Evolutionary conservation across 37 sponge, comb jelly and placozoan species (phyloP).

Genomic region (Halichondria panicea): DNA sequence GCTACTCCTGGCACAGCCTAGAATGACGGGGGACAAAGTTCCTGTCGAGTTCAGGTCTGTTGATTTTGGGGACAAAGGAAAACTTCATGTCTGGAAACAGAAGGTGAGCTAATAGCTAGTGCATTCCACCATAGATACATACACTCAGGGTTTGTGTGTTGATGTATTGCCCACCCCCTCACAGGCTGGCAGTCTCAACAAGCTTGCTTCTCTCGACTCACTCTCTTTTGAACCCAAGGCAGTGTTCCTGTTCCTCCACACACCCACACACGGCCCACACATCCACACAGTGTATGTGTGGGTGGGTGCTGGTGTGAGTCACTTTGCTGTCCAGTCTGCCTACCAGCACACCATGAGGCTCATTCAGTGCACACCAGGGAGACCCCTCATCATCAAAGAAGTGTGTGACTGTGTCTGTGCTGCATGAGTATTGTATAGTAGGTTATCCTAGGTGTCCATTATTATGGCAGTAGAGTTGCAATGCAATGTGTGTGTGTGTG

Average conservation of each 20-base stretch:
- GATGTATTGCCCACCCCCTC: no score
- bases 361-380: constrained; percentile 40
- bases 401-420: no score
- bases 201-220: not conserved
- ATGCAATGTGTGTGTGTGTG: no score
- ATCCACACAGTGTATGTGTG: constrained; percentile 47
- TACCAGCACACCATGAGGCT: constrained; percentile 31
- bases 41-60: constrained; percentile 21
- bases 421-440: no score
- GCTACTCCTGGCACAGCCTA: constrained; percentile 17
- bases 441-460: no score
- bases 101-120: constrained; percentile 2
- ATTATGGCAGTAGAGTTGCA: no score
- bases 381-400: constrained; percentile 44
- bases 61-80: not conserved
- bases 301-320: constrained; percentile 33
- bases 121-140: not conserved
- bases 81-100: constrained; percentile 27
- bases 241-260: constrained; percentile 18
- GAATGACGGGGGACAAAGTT: not conserved
- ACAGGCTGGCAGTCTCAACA: not conserved
- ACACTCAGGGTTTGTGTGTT: not conserved
- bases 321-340: constrained; percentile 1
- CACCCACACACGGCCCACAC: constrained; percentile 21
- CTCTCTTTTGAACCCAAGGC: constrained; percentile 1